phyloP scores from a whole-genome alignment of 2,888 invertebrate genomes.

The Acleris holmiana region DNA sequence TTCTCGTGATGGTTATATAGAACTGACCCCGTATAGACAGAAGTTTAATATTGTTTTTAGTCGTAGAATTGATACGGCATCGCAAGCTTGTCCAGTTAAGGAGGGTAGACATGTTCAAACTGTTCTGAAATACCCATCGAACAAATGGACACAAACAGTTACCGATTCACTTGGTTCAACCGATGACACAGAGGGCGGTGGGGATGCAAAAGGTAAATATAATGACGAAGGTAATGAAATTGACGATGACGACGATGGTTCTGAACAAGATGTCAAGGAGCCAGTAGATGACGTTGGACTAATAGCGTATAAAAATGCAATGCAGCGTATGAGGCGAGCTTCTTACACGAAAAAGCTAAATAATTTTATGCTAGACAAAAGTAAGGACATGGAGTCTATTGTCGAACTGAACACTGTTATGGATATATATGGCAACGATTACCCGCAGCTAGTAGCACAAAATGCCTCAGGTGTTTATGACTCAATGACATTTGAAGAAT shows the following conservation, averaged over 20 bases:
- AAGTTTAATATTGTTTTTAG: conserved; percentile 83
- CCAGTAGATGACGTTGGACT: conserved; percentile 63
- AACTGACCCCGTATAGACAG: conserved; percentile 84
- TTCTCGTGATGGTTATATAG: conserved; percentile 88
- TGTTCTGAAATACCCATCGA: conserved; percentile 86
- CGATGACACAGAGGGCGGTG: conserved; percentile 57
- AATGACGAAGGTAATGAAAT: conserved; percentile 40
- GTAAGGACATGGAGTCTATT: conserved; percentile 63
- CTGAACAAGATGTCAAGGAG: conserved; percentile 50
- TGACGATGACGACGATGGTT: conserved; percentile 54
- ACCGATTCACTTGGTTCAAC: conserved; percentile 63
- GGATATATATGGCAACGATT: conserved; percentile 87
- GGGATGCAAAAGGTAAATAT: conserved; percentile 52
- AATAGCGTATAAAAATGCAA: conserved; percentile 60
- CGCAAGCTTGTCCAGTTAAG: conserved; percentile 83
- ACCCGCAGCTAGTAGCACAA: conserved; percentile 74
- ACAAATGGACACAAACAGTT: conserved; percentile 88
- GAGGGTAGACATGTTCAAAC: conserved; percentile 86
- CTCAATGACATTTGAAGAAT: conserved; percentile 76
- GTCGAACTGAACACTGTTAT: conserved; percentile 77
- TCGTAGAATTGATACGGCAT: conserved; percentile 82
- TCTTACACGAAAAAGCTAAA: conserved; percentile 69
- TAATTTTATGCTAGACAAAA: conserved; percentile 56
- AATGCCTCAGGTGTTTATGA: conserved; percentile 61
- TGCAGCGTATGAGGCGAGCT: conserved; percentile 63